Conservation (phyloP, 2,797 vertebrate species). For the Tenualosa thibaudeaui region DNA sequence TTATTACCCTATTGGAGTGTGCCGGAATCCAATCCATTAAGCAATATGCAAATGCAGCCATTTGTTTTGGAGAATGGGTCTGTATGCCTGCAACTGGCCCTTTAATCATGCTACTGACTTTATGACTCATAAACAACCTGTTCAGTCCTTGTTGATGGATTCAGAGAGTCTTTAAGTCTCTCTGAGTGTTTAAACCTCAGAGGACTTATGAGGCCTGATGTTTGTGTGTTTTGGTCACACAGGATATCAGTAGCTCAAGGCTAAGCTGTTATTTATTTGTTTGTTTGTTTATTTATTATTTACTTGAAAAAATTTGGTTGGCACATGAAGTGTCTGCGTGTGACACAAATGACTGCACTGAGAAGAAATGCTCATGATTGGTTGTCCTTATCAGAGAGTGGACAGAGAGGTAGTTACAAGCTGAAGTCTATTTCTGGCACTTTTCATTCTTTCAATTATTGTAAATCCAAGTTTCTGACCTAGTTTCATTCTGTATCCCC, state of each 20-base stretch:
- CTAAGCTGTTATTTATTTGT: too few species aligned
- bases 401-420: not conserved
- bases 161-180: not conserved
- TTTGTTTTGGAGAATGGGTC: slow-evolving; percentile 64
- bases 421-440: not conserved
- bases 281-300: too few species aligned
- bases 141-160: not conserved
- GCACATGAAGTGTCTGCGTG: not conserved
- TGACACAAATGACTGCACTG: not conserved
- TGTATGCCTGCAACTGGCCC: slow-evolving; percentile 64
- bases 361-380: not conserved
- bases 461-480: not conserved
- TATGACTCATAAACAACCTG: slow-evolving; percentile 63
- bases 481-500: not conserved
- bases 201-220: not conserved
- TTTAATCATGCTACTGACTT: slow-evolving; percentile 59
- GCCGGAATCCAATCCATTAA: slow-evolving; percentile 70
- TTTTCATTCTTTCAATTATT: not conserved
- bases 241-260: not conserved
- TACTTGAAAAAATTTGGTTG: not conserved
- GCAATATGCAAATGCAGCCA: slow-evolving; percentile 69
- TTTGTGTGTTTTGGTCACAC: not conserved
- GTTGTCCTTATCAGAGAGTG: not conserved
- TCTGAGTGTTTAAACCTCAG: not conserved
- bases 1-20: slow-evolving; percentile 61